These are phyloP conservation scores for Otolemur garnettii DNA, from an alignment of 2,113 vertebrate genomes.

Conservation along the genomic window DNA sequence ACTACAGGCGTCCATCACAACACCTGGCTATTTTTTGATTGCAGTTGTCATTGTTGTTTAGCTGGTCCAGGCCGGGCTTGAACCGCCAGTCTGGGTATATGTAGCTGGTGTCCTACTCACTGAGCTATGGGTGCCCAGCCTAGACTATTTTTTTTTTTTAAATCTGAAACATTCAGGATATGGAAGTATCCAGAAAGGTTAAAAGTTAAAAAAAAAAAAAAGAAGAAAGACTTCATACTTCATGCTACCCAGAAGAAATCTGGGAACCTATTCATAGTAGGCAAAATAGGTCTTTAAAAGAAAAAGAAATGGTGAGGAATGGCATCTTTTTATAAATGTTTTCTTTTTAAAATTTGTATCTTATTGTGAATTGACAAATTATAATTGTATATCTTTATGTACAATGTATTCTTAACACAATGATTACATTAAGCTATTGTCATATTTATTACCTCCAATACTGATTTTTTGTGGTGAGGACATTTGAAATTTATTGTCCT, in stretches of 20 bases:
- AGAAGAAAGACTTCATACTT: background rate
- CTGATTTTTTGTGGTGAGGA: background rate
- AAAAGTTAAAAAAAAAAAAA: background rate
- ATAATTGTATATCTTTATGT: background rate
- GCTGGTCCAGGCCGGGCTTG: too few relatives aligned
- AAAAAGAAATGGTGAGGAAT: background rate
- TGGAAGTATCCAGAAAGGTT: background rate
- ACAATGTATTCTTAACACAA: background rate
- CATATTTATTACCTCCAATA: background rate
- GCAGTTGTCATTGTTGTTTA: too few relatives aligned
- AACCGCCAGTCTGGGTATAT: too few relatives aligned
- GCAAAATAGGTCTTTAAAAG: background rate
- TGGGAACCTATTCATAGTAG: background rate
- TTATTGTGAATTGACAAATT: background rate
- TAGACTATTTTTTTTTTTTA: background rate
- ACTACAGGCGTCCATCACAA: too few relatives aligned
- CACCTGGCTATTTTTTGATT: too few relatives aligned
- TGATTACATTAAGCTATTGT: background rate
- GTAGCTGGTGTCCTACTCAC: too few relatives aligned
- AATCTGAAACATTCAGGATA: background rate
- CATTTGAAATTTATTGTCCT: background rate
- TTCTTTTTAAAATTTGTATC: background rate
- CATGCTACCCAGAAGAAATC: background rate
- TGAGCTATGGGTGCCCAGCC: too few relatives aligned
- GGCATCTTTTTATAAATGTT: background rate